phyloP scores from a whole-genome alignment of 1,140 invertebrate species.

The Melipona quadrifasciata region DNA sequence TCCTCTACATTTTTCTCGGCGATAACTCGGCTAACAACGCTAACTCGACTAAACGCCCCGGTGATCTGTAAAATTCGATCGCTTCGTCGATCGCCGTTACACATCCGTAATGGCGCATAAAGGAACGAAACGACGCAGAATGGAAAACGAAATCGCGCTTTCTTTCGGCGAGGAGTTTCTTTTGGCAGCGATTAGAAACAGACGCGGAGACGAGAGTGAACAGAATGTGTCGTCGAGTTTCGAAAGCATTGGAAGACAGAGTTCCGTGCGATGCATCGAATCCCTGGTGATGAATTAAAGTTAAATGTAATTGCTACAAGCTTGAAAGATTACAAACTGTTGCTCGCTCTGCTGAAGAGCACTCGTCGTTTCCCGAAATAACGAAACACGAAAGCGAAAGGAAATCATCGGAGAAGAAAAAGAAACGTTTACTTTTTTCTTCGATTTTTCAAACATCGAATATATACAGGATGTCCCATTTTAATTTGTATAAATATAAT shows the following conservation, averaged over 20 bases:
- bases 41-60: background rate
- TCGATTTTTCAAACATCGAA: too few relatives aligned
- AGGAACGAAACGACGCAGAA: background rate
- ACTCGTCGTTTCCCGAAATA: too few relatives aligned
- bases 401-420: too few relatives aligned
- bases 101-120: background rate
- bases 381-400: too few relatives aligned
- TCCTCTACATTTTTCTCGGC: background rate
- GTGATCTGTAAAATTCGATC: background rate
- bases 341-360: too few relatives aligned
- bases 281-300: too few relatives aligned
- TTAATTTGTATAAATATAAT: too few relatives aligned
- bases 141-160: background rate
- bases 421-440: too few relatives aligned
- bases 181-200: background rate
- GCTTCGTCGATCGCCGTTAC: background rate
- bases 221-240: background rate
- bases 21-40: background rate
- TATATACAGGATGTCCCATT: too few relatives aligned
- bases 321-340: too few relatives aligned
- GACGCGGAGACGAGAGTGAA: background rate
- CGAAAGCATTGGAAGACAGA: background rate
- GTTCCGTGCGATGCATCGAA: too few relatives aligned
- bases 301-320: too few relatives aligned
- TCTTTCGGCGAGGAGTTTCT: background rate